phyloP scores from a whole-genome alignment of 2,113 vertebrate species.

The Corythaixoides concolor region DNA sequence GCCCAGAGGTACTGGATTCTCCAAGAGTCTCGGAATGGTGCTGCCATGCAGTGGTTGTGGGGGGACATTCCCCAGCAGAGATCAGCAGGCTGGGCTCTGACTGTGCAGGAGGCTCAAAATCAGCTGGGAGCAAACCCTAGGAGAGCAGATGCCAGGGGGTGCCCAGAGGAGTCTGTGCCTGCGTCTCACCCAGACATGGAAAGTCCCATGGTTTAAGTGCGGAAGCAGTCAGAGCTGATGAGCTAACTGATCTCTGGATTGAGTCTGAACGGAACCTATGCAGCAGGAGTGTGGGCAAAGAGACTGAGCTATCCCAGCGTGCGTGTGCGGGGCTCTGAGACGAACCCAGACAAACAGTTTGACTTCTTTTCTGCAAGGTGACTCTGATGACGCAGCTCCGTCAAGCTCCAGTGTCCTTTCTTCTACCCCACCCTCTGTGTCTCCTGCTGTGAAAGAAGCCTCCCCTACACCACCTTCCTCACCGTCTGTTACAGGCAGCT shows the following conservation, averaged over 20 bases:
- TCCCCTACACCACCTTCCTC: constrained; percentile 94
- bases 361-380: constrained; percentile 77
- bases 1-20: not conserved
- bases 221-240: not conserved
- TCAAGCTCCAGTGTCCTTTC: constrained; percentile 84
- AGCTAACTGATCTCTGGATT: not conserved
- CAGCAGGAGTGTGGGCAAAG: not conserved
- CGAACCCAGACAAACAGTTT: not conserved
- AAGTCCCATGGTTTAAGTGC: not conserved
- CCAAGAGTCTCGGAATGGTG: not conserved
- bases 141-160: not conserved
- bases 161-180: not conserved
- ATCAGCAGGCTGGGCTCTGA: not conserved
- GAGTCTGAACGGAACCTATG: not conserved
- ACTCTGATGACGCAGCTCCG: constrained; percentile 94
- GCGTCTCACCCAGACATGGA: not conserved
- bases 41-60: not conserved
- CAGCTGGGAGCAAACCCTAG: not conserved
- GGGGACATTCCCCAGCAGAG: not conserved
- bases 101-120: not conserved
- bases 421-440: constrained; percentile 89
- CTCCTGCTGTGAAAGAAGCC: constrained; percentile 90
- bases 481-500: constrained; percentile 88
- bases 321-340: not conserved
- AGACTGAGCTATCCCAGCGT: not conserved